Base-by-base conservation (phyloP, 2,797 vertebrate species). In the Hydrocynus forskahlii region DNA sequence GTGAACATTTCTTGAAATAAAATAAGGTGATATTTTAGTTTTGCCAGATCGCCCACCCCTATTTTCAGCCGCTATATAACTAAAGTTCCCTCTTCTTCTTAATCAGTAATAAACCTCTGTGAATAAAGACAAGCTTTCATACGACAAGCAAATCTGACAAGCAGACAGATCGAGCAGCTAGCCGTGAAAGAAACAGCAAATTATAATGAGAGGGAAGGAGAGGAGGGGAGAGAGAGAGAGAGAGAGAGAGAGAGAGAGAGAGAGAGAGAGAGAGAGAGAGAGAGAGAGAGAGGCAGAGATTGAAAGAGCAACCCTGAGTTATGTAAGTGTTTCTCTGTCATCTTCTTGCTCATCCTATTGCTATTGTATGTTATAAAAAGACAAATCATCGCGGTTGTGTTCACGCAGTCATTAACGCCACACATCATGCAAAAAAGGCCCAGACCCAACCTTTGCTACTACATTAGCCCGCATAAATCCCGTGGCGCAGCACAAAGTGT, bases 311-410 rank as follows among this genome's bases (percentile, higher is more conserved):
- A 17, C 17, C 48, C 57, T 13, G 43, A 29, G 38, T 83, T 79
- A 60, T 55, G 40, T 80, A 80, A 72, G 50, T 62, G 29, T 66
- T 73, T 70, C 75, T 77, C 74, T 81, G 67, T 73, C 67, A 79
- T 84, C 62, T 45, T 70, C 25, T 21, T 68, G 75, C 50, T 72
- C 76, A 75, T n/a, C n/a, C n/a, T n/a, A 78, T 72, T 81, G 66
- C 79, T 79, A 55, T 73, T 73, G 52, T 16, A 14, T 59, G 79
- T 66, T 81, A 81, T 48, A 67, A 71, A 82, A 83, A 73, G 21
- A 45, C 45, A 72, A 60, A 69, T 80, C 72, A 73, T 78, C 66
- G 60, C 59, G 50, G 35, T 55, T 81, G 70, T 52, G 63, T 45
- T 57, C 7, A 48, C 29, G 69, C 19, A 21, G 73, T 64, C 73